phyloP scores from a whole-genome alignment of 2,113 vertebrate species.

The Crypturellus undulatus region DNA sequence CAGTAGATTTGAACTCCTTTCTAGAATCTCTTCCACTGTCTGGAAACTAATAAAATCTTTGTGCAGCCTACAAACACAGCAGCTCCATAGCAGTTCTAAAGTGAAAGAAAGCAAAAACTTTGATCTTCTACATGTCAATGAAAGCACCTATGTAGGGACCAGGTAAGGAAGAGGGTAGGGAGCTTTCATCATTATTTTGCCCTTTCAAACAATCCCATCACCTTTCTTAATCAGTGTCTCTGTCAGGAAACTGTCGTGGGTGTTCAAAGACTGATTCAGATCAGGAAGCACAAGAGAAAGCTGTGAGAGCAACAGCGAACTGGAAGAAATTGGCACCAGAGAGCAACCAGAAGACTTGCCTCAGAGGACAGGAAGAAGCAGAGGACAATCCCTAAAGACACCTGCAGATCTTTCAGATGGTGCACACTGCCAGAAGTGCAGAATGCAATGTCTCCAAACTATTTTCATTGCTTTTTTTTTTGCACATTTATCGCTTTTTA shows the following conservation, averaged over 20 bases:
- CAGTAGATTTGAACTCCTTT: background rate
- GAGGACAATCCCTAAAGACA: background rate
- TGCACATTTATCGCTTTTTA: background rate
- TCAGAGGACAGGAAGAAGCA: background rate
- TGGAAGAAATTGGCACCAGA: background rate
- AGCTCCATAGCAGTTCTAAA: background rate
- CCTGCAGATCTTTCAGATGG: background rate
- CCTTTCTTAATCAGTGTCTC: background rate
- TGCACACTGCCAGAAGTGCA: background rate
- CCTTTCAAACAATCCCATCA: background rate
- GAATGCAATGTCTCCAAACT: background rate
- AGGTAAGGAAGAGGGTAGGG: background rate
- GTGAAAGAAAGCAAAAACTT: background rate
- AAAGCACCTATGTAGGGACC: background rate
- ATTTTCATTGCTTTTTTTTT: background rate
- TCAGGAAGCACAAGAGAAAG: background rate
- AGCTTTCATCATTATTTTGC: background rate
- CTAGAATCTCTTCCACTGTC: background rate
- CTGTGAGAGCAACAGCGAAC: background rate
- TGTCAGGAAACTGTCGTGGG: background rate
- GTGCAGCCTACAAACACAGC: background rate
- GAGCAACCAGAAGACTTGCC: background rate
- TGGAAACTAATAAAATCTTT: background rate
- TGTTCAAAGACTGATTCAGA: background rate
- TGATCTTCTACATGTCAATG: background rate